Evolutionary conservation across 2,888 invertebrate genomes (phyloP), one percentile per base, ranked within the genome.

Genomic region (Dexiosoma caninum): DNA sequence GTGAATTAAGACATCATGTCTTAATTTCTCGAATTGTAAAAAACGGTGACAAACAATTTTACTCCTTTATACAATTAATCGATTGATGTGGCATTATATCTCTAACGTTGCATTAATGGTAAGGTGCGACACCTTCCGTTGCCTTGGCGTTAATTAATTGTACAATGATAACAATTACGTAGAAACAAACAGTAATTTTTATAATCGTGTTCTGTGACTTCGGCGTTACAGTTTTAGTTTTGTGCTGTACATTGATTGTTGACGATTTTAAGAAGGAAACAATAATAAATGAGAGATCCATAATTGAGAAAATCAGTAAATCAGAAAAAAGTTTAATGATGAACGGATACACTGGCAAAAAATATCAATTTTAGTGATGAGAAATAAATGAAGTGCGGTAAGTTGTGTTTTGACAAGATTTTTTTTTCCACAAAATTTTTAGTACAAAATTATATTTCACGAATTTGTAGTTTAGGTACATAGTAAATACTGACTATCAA

Each of bases 1-100:
- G n/a, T n/a, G n/a, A n/a, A 4, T 57, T 42, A 37, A n/a, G 44
- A 69, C 46, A 62, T 70, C 62, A 70, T 77, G 46, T 77, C 76
- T 77, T 62, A 69, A 77, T 77, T 53, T 62, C 40, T 10, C 35
- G 49, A 67, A 67, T 75, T 75, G 59, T 40, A 35, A 46, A n/a
- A n/a, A 60, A 16, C n/a, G 42, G 59, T 67, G 75, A 75, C 59
- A 67, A 75, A 67, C 75, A 44, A 67, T 75, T 59, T 75, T 40
- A 6, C 12, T 55, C 16, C n/a, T 19, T 53, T 1, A 32, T 40
- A 21, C 27, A 55, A 55, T 42, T 16, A 55, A 57, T 27, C 37
- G 10, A 51, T 49, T 21, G 42, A 49, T 42, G 40, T 30, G 27
- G 19, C 59, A 59, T 53, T 42, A 42, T 10, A 14, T 44, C 49